These are phyloP conservation scores for Nematopogon swammerdamellus DNA, from an alignment of 2,888 invertebrate species.

Conservation along the genomic window DNA sequence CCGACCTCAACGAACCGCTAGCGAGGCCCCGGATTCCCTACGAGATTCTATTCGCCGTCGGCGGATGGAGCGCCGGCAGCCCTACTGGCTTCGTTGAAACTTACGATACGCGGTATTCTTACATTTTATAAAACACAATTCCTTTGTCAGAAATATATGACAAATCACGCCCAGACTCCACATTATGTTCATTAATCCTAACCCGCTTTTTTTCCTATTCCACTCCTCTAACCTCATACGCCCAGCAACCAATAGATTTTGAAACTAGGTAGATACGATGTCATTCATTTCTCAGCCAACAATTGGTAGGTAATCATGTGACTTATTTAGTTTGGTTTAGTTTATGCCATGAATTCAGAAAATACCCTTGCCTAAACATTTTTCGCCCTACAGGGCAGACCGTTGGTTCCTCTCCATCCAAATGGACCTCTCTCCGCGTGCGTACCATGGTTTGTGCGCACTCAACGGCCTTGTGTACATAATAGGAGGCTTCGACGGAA, in stretches of 20 bases:
- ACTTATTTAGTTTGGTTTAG: no score
- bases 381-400: constrained; percentile 58
- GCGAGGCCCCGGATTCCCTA: constrained; percentile 71
- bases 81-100: constrained; percentile 78
- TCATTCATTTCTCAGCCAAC: no score
- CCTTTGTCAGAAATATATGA: constrained; percentile 2
- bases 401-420: constrained; percentile 71
- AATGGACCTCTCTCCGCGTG: constrained; percentile 66
- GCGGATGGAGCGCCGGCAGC: constrained; percentile 83
- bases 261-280: no score
- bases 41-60: constrained; percentile 77
- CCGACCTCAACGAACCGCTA: constrained; percentile 55
- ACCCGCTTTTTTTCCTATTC: no score
- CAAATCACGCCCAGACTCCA: no score
- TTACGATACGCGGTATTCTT: constrained; percentile 74
- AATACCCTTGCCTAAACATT: no score
- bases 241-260: no score
- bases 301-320: no score
- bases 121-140: constrained; percentile 13
- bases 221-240: no score
- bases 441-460: constrained; percentile 76
- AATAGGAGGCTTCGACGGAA: constrained; percentile 81
- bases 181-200: no score
- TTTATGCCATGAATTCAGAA: no score
- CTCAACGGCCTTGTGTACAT: constrained; percentile 70